Evolutionary conservation across 2,888 invertebrate species (phyloP).

Genomic region (Drosophila koepferae): DNA sequence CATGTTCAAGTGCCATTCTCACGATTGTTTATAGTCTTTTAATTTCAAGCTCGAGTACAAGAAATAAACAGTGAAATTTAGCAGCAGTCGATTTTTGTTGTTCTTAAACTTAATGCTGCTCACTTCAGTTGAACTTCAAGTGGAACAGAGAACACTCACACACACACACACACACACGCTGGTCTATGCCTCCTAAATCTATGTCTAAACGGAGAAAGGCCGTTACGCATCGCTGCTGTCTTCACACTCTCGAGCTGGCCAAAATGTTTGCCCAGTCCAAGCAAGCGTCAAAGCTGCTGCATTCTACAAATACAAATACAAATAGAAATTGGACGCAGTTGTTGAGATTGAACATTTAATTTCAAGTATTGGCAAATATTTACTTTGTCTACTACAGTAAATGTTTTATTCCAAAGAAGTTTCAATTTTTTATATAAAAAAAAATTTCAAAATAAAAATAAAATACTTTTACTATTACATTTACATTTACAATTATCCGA

Average conservation of each 20-base stretch:
- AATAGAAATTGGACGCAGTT: background rate
- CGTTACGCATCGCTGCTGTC: slow-evolving; percentile 44
- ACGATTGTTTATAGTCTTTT: slow-evolving; percentile 81
- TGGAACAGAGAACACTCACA: slow-evolving; percentile 23
- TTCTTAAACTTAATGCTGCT: slow-evolving; percentile 67
- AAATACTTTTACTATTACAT: no score
- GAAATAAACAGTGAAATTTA: slow-evolving; percentile 79
- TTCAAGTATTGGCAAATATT: slow-evolving; percentile 19
- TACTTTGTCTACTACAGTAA: background rate
- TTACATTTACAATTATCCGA: no score
- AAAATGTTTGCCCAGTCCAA: slow-evolving; percentile 63
- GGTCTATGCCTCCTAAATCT: slow-evolving; percentile 9
- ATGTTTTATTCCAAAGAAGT: background rate
- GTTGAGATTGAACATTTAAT: background rate
- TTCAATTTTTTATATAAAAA: background rate
- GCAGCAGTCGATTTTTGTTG: slow-evolving; percentile 72
- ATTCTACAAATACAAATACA: slow-evolving; percentile 60
- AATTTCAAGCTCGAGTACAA: slow-evolving; percentile 74
- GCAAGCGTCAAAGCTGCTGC: slow-evolving; percentile 61
- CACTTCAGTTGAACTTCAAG: slow-evolving; percentile 56
- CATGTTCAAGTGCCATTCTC: slow-evolving; percentile 79
- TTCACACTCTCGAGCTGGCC: slow-evolving; percentile 38
- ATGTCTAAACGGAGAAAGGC: slow-evolving; percentile 60
- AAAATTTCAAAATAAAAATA: background rate
- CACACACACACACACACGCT: slow-evolving; percentile 4